Evolutionary conservation across 2,797 vertebrate genomes (phyloP), one percentile per base, ranked within the genome.

Genomic region (Anguilla marmorata): DNA sequence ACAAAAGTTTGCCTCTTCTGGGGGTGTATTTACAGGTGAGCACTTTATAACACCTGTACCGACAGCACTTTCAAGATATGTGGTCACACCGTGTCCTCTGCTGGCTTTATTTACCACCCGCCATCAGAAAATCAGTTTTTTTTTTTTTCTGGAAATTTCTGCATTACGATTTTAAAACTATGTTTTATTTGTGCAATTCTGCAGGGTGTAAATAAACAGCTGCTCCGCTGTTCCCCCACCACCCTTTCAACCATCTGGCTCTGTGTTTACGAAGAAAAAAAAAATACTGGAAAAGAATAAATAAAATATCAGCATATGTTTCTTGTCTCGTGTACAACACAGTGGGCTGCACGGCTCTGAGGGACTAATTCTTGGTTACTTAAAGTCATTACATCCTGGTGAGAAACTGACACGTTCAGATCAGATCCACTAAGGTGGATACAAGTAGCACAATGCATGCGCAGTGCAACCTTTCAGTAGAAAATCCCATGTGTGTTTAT

Each of bases 211-310:
- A 90, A 89, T 76, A 88, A 87, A 90, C 90, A 92, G 91, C 90
- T 91, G 92, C 86, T 91, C 54, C 74, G 86, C 30, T 85, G 86
- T 85, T 85, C 74, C 60, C 83, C 85, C 83, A 86, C 86, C 90
- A 92, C 89, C 88, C 80, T 83, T 69, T 88, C 19, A 21, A 30
- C 90, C 89, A 90, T 89, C 92, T 92, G 90, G 56, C 54, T 60
- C 45, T 86, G 54, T 86, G 69, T 66, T n/a, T 41, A 45, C 82
- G 52, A 54, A 88, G 56, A 80, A 66, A 88, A 87, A 83, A 87
- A 87, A 88, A 87, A 66, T 7, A 74, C 27, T 54, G 19, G 52
- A 2, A 83, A 84, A 90, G 86, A 7, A 88, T 90, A 86, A 90
- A 87, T 90, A 88, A 48, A 90, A 87, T 84, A 87, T 90, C 87